phyloP scores from a whole-genome alignment of 2,113 vertebrate genomes.

The Craseonycteris thonglongyai region DNA sequence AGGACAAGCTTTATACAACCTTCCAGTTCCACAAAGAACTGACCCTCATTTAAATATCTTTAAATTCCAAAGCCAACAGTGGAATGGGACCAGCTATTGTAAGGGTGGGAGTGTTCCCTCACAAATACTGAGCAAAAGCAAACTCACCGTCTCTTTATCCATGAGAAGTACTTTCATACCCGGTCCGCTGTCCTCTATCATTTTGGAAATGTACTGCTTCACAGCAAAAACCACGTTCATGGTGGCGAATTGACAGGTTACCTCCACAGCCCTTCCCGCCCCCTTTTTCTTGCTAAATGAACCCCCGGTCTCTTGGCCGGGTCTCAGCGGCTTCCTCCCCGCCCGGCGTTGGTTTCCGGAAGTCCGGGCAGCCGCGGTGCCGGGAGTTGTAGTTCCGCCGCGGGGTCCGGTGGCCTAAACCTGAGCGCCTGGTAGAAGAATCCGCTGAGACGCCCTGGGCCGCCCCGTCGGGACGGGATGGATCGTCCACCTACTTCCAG shows the following conservation, averaged over 20 bases:
- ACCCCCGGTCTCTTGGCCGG: neutral
- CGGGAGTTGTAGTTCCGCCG: constrained; percentile 70
- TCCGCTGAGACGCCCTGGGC: fast-evolving
- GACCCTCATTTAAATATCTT: neutral
- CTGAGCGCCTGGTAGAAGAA: fast-evolving
- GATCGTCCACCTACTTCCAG: fast-evolving
- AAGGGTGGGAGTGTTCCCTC: neutral
- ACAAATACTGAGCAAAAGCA: neutral
- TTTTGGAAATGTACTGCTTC: constrained; percentile 94
- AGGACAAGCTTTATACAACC: neutral
- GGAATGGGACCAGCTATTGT: neutral
- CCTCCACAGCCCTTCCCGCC: neutral
- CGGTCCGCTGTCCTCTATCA: constrained; percentile 96
- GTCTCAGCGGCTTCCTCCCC: constrained; percentile 27
- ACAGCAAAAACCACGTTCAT: constrained; percentile 97
- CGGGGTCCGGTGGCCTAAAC: fast-evolving
- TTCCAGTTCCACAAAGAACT: neutral
- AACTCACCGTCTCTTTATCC: constrained; percentile 94
- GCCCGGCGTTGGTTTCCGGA: constrained; percentile 8
- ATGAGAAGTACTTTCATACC: constrained; percentile 98
- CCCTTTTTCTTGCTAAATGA: neutral
- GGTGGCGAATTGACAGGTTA: neutral
- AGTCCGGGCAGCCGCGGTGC: neutral
- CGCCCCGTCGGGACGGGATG: fast-evolving
- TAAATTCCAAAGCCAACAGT: neutral